These are phyloP conservation scores for Stramonita haemastoma DNA, from an alignment of 2,888 invertebrate species.

Conservation along the genomic window DNA sequence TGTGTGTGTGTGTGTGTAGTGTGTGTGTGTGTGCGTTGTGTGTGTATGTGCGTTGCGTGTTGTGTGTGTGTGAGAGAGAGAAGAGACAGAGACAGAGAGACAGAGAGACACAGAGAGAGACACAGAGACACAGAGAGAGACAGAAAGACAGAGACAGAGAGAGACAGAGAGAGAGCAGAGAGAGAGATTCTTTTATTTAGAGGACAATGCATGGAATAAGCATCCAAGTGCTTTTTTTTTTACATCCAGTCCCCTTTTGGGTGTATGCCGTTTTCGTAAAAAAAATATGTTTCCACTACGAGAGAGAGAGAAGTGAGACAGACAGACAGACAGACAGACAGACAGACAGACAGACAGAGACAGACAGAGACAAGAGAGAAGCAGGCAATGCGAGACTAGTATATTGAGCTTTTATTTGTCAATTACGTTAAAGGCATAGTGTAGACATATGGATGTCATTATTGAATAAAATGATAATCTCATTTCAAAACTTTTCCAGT, in stretches of 20 bases:
- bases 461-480: not conserved
- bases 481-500: not conserved
- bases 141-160: not conserved
- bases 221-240: no score
- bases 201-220: no score
- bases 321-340: not conserved
- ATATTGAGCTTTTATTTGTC: not conserved
- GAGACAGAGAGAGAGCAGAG: not conserved
- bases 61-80: not conserved
- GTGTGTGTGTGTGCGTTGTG: no score
- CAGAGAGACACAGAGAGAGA: not conserved
- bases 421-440: no score
- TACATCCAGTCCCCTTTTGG: no score
- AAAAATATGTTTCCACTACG: not conserved
- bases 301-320: not conserved
- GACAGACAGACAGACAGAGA: not conserved
- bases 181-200: no score
- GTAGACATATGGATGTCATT: not conserved
- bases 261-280: no score
- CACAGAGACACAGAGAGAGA: conserved; percentile 2
- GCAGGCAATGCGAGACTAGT: not conserved
- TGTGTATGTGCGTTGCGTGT: no score
- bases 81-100: not conserved
- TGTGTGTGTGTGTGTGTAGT: no score
- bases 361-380: not conserved